Base-by-base conservation (phyloP, 1,140 invertebrate species). In the Eupristina koningsbergeri region DNA sequence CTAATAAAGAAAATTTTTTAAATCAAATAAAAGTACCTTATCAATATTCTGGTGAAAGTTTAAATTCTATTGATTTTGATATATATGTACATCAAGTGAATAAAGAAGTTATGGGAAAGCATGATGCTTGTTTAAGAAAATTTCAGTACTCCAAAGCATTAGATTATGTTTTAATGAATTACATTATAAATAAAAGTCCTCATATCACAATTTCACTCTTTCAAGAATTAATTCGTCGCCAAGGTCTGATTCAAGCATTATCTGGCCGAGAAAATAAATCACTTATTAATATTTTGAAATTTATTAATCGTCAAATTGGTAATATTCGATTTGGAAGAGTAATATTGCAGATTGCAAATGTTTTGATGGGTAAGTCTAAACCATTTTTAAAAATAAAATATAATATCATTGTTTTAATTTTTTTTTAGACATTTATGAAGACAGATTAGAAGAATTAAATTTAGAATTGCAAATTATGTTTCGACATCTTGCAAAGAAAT, bases 71-170 rank as follows among this genome's bases (percentile, higher is more conserved):
- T 3, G 91, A 89, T 73, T 87, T 94, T n/a, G 95, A 96, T 88
- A 87, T 91, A 39, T 89, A 94, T 39, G 89, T 96, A 34, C 87
- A 89, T 5, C 89, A 94, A 85, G 85, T 92, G 80, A 87, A 89
- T 31, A 89, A 89, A 84, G 88, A 93, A n/a, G 91, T 92, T 84
- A 92, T 93, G 85, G 86, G 93, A 2, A 94, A 94, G 88, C 94
- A 95, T 89, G 97, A 99, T 88, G 90, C 91, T 34, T 95, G 94
- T 88, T 90, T 99, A 5, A 94, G 96, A 85, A 96, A 95, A 91
- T 98, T 97, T 91, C 93, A 96, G 87, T 97, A 97, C 90, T 94
- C 94, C 0, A 96, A 96, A 93, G 97, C 97, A 11, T 92, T 99
- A 19, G 95, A 97, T 88, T 89, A 91, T 80, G 97, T 96, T 50